Base-by-base conservation (phyloP, 2,888 invertebrate genomes). In the Ennomos erosarius region DNA sequence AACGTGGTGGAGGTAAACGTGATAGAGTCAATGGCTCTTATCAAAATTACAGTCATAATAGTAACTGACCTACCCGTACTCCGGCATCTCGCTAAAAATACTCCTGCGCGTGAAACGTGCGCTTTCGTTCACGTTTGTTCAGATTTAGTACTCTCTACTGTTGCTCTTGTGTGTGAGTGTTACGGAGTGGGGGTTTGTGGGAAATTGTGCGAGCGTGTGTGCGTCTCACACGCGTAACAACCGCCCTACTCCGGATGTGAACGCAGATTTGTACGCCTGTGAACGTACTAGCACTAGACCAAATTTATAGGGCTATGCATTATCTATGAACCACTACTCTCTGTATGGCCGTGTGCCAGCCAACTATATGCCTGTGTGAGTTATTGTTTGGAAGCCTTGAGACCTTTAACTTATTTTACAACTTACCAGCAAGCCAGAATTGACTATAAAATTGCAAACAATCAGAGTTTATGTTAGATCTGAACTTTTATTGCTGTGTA, bases 221-320 rank as follows among this genome's bases (percentile, higher is more conserved):
- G 82, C 75, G 69, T 45, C 55, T 65, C 75, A 62, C 84, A 84
- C 78, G 67, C 64, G 60, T 70, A 65, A 70, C 67, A 60, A 54
- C 67, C 82, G 85, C 88, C 87, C 87, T 86, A 84, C 87, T 91
- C 89, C 88, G 91, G 91, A 92, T 90, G 87, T 84, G 80, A 86
- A 78, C 86, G 81, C 87, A 87, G 88, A 88, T 88, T 90, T 84
- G 83, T 84, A 80, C 72, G 83, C 75, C 76, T 84, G 85, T 85
- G 87, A 87, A 87, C 85, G 81, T 84, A 47, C 66, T 59, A 66
- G 61, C 46, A 75, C 87, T 90, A 88, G 85, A 85, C 88, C 78
- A 82, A 87, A 87, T 84, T 85, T 85, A 89, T 88, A 87, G 81
- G 71, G 81, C 80, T 79, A 76, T 77, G 76, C 81, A 80, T 84